A percentile compares a stretch with the other conserved stretches of the same genome.
phyloP scores from a whole-genome alignment of 1,140 invertebrate species.

The Apocrypta bakeri region DNA sequence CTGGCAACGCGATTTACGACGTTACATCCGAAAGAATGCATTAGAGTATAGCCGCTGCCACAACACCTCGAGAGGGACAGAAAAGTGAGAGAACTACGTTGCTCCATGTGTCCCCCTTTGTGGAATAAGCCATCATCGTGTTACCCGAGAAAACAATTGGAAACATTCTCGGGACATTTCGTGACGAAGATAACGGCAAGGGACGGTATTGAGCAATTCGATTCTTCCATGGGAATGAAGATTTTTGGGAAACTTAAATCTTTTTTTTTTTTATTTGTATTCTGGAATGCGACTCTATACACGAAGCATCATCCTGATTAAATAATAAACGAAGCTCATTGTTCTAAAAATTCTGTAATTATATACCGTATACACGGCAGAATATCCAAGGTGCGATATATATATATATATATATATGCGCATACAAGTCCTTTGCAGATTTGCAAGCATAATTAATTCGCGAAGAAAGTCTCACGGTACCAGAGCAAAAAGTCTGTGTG shows the following conservation, averaged over 20 bases:
- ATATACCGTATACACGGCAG: no score
- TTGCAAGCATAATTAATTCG: neutral
- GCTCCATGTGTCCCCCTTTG: neutral
- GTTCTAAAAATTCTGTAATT: neutral
- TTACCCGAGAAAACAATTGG: constrained; percentile 29
- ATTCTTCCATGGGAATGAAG: constrained; percentile 21
- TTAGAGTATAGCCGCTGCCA: constrained; percentile 5
- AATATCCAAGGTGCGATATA: no score
- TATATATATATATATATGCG: neutral
- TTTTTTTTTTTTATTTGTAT: neutral
- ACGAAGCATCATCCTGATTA: no score
- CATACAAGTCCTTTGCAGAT: neutral
- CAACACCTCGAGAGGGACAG: neutral
- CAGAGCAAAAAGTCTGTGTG: neutral
- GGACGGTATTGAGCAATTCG: constrained; percentile 19
- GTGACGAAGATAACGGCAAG: neutral
- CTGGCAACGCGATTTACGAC: constrained; percentile 29
- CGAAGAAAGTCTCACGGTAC: neutral
- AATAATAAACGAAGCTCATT: no score
- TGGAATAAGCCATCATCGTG: constrained; percentile 37
- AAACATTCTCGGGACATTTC: constrained; percentile 29
- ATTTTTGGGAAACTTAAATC: neutral
- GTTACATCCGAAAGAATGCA: constrained; percentile 32
- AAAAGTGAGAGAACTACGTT: neutral
- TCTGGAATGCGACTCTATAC: neutral